These are phyloP conservation scores for Delphinapterus leucas DNA, from an alignment of 2,113 vertebrate species.

Conservation along the genomic window DNA sequence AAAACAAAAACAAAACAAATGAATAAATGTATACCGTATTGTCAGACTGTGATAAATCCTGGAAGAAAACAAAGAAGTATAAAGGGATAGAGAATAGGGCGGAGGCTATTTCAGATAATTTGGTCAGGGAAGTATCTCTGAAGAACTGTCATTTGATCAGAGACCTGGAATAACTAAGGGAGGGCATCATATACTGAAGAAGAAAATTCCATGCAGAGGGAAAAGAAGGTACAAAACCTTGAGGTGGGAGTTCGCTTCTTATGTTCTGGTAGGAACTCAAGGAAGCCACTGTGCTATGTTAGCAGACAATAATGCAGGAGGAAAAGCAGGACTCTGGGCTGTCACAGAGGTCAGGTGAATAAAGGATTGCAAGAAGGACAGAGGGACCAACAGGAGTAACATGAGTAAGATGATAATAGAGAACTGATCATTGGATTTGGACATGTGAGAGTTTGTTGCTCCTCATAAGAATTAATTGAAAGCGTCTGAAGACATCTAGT, in stretches of 20 bases:
- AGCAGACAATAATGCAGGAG: neutral
- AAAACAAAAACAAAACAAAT: neutral
- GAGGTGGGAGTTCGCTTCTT: neutral
- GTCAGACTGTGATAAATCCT: neutral
- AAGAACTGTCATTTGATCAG: neutral
- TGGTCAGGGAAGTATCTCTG: neutral
- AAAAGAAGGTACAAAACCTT: neutral
- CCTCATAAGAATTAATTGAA: neutral
- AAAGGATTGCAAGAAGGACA: neutral
- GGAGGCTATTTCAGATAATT: neutral
- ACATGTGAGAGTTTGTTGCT: neutral
- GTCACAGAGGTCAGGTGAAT: neutral
- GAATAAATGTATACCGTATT: neutral
- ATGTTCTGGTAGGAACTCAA: neutral
- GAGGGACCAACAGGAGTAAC: neutral
- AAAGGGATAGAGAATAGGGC: neutral
- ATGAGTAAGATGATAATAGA: neutral
- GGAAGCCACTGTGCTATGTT: neutral
- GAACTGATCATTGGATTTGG: neutral
- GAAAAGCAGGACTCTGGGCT: neutral
- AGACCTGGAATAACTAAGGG: neutral
- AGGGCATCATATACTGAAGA: neutral
- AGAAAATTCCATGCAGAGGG: neutral
- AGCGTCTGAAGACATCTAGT: neutral
- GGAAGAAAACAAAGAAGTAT: neutral